Conservation (phyloP, 1,140 invertebrate species). For the Zaprionus africanus region DNA sequence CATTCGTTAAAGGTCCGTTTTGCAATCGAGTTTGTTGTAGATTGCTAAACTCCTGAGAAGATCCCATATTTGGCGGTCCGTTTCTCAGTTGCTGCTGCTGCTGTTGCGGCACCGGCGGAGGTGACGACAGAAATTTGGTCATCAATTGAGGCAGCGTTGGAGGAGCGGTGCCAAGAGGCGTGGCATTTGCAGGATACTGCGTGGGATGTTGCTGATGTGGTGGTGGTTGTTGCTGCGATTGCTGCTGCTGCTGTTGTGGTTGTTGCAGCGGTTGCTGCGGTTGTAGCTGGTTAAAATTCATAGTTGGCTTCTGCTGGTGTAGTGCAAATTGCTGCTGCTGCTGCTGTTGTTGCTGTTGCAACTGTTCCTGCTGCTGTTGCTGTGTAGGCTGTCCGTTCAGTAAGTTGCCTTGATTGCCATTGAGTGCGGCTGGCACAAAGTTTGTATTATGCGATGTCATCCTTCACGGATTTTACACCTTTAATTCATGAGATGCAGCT, state of each 20-base stretch:
- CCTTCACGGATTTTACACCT: slow-evolving; percentile 30
- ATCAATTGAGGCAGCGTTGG: slow-evolving; percentile 47
- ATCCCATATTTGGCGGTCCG: slow-evolving; percentile 22
- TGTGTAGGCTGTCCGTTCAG: slow-evolving; percentile 62
- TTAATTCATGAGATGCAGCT: slow-evolving; percentile 71
- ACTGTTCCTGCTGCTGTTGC: slow-evolving; percentile 32
- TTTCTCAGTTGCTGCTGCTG: slow-evolving; percentile 18
- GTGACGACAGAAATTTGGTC: slow-evolving; percentile 71
- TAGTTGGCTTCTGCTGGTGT: not conserved
- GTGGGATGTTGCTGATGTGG: slow-evolving; percentile 31
- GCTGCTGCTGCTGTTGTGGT: slow-evolving; percentile 15
- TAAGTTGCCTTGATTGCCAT: slow-evolving; percentile 52
- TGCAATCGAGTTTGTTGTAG: slow-evolving; percentile 46
- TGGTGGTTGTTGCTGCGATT: slow-evolving; percentile 5
- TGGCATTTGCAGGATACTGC: slow-evolving; percentile 41
- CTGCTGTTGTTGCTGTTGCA: slow-evolving; percentile 27
- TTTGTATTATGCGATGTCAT: slow-evolving; percentile 80
- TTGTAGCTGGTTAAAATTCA: slow-evolving; percentile 17
- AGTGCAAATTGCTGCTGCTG: slow-evolving; percentile 26
- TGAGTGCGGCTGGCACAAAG: slow-evolving; percentile 61
- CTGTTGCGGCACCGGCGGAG: not conserved
- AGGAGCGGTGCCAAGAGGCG: slow-evolving; percentile 4
- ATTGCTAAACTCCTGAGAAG: slow-evolving; percentile 48
- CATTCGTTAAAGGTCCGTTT: slow-evolving; percentile 59
- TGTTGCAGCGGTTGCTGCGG: slow-evolving; percentile 29